Conservation (phyloP, 2,888 invertebrate species). For the Erebia epiphron region DNA sequence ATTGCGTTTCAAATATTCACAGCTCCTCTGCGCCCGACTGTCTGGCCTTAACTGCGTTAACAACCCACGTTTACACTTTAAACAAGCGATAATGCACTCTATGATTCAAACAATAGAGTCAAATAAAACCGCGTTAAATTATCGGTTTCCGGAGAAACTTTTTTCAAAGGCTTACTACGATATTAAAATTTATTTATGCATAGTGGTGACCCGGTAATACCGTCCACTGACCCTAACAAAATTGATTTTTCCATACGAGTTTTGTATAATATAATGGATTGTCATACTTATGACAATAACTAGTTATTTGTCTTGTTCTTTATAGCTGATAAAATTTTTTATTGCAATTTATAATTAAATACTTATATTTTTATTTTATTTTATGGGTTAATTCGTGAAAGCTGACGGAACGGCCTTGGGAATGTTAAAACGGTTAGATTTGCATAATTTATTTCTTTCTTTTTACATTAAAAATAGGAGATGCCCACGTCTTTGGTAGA, state of each 20-base stretch:
- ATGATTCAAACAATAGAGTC: background rate
- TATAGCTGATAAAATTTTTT: conserved; percentile 21
- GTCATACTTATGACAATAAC: conserved; percentile 45
- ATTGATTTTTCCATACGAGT: conserved; percentile 61
- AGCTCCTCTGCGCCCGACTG: conserved; percentile 73
- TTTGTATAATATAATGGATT: conserved; percentile 50
- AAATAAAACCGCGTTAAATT: conserved; percentile 32
- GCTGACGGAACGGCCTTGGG: conserved; percentile 22
- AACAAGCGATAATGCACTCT: conserved; percentile 35
- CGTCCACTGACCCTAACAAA: conserved; percentile 56
- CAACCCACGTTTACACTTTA: conserved; percentile 12
- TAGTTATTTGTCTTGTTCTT: conserved; percentile 21
- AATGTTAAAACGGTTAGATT: conserved; percentile 13
- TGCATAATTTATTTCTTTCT: conserved; percentile 14
- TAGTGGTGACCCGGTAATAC: conserved; percentile 60
- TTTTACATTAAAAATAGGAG: background rate
- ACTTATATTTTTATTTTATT: conserved; percentile 13
- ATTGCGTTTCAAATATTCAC: conserved; percentile 81
- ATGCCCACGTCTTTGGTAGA: background rate
- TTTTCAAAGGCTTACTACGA: conserved; percentile 51
- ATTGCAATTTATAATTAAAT: conserved; percentile 6
- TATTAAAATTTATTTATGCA: conserved; percentile 69
- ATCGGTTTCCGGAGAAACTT: conserved; percentile 42
- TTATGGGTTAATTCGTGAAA: conserved; percentile 27
- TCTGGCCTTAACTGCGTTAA: conserved; percentile 65